These are phyloP conservation scores for Thereva unica DNA, from an alignment of 2,888 invertebrate genomes.

Conservation along the genomic window DNA sequence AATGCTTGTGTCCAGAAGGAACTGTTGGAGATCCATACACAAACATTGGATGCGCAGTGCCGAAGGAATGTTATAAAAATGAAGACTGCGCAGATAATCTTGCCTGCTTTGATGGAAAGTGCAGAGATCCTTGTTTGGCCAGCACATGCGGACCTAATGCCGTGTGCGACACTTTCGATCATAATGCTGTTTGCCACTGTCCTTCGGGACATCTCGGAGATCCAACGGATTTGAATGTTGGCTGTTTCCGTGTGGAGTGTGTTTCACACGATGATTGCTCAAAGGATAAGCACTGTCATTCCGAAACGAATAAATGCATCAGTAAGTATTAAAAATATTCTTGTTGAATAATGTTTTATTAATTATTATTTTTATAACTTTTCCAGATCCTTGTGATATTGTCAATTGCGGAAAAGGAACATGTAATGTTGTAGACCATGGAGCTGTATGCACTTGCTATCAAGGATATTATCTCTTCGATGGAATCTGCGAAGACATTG, in stretches of 20 bases:
- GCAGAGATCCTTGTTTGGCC: conserved; percentile 77
- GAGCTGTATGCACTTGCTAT: conserved; percentile 73
- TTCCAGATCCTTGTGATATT: conserved; percentile 77
- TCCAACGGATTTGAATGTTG: conserved; percentile 72
- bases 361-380: conserved; percentile 20
- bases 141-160: conserved; percentile 78
- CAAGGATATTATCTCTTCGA: conserved; percentile 71
- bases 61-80: conserved; percentile 76
- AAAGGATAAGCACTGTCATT: conserved; percentile 74
- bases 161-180: conserved; percentile 72
- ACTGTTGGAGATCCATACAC: conserved; percentile 74
- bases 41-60: conserved; percentile 75
- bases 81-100: conserved; percentile 76
- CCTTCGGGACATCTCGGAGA: conserved; percentile 82
- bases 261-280: conserved; percentile 76
- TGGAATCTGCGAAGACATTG: conserved; percentile 75
- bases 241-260: conserved; percentile 90
- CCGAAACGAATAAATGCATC: conserved; percentile 74
- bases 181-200: conserved; percentile 75
- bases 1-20: conserved; percentile 77
- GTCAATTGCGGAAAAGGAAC: conserved; percentile 79
- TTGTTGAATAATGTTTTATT: conserved; percentile 5
- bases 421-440: conserved; percentile 74
- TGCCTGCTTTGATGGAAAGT: conserved; percentile 75
- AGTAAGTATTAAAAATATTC: conserved; percentile 61